Evolutionary conservation across 2,888 invertebrate genomes (phyloP).

Genomic region (Globia sparganii): DNA sequence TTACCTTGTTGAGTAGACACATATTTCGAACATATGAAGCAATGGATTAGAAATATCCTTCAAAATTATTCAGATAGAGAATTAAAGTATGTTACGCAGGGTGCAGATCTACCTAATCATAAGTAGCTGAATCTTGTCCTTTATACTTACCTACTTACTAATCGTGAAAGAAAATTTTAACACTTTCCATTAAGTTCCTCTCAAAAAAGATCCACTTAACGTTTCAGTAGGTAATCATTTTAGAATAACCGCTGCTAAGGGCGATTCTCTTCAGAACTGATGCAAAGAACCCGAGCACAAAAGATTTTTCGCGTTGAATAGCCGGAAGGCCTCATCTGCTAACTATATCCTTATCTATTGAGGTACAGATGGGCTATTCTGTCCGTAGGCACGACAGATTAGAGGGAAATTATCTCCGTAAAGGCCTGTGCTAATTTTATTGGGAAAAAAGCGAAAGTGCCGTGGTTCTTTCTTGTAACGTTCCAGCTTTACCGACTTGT

Average conservation of each 20-base stretch:
- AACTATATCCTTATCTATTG: constrained; percentile 61
- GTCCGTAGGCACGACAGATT: constrained; percentile 37
- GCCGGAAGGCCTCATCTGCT: constrained; percentile 37
- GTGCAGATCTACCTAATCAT: background rate
- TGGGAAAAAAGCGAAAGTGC: constrained; percentile 7
- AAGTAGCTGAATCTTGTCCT: background rate
- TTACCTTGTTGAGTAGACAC: background rate
- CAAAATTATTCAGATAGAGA: background rate
- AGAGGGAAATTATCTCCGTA: constrained; percentile 43
- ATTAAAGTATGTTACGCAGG: background rate
- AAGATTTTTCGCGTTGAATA: constrained; percentile 53
- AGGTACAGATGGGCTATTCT: constrained; percentile 48
- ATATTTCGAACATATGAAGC: background rate
- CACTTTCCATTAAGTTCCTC: constrained; percentile 18
- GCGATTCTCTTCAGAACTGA: constrained; percentile 37
- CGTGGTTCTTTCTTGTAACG: constrained; percentile 18
- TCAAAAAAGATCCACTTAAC: constrained; percentile 23
- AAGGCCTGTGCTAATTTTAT: constrained; percentile 12
- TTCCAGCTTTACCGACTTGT: too few species aligned
- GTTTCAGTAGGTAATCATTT: constrained; percentile 49
- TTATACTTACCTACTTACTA: background rate
- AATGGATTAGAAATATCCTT: background rate
- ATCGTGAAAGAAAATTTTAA: constrained; percentile 3
- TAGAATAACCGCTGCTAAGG: constrained; percentile 28
- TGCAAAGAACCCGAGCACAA: constrained; percentile 56